These are phyloP conservation scores for Phalacrocorax pelagicus DNA, from an alignment of 2,113 vertebrate genomes.

Conservation along the genomic window DNA sequence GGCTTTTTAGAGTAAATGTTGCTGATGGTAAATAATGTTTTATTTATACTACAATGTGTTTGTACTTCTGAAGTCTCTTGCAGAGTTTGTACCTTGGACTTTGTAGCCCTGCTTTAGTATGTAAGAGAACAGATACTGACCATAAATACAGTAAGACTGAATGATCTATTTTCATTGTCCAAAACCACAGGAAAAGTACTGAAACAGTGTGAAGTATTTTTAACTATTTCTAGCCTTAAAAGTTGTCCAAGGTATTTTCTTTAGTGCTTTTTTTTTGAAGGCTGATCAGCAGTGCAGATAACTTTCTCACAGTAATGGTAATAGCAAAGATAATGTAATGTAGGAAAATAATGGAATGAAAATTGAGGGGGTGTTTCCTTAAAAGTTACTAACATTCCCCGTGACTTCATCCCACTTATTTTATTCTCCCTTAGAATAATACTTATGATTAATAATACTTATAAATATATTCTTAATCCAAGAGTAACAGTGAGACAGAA, in stretches of 20 bases:
- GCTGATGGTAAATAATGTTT: not conserved
- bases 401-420: not conserved
- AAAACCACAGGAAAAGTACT: not conserved
- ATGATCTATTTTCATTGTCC: not conserved
- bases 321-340: not conserved
- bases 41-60: not conserved
- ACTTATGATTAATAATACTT: not conserved
- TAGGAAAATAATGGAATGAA: not conserved
- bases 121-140: not conserved
- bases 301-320: not conserved
- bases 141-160: not conserved
- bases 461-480: not conserved
- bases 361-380: not conserved
- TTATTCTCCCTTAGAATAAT: not conserved
- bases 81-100: not conserved
- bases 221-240: not conserved
- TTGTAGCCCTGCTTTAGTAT: not conserved
- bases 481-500: not conserved
- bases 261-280: not conserved
- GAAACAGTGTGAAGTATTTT: not conserved
- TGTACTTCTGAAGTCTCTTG: not conserved
- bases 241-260: not conserved
- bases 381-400: not conserved
- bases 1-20: not conserved
- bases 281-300: not conserved